Evolutionary conservation across 1,140 invertebrate species (phyloP).

Genomic region (Listronotus bonariensis): DNA sequence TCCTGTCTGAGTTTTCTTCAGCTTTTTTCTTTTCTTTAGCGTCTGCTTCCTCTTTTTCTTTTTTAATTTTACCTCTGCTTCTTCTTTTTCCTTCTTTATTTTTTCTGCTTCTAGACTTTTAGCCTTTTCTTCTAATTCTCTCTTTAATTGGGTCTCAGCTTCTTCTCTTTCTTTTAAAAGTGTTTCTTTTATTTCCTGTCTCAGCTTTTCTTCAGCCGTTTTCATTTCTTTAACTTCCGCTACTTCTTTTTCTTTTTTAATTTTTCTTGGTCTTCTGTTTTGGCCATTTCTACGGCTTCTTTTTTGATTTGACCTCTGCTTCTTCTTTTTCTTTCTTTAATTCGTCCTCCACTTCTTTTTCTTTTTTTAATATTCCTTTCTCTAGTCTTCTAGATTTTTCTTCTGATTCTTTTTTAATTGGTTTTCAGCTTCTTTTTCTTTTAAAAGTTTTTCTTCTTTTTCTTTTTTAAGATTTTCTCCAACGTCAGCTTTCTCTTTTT

Average conservation of each 20-base stretch:
- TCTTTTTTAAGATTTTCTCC: constrained; percentile 8
- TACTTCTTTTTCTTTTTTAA: constrained; percentile 35
- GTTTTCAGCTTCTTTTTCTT: constrained; percentile 25
- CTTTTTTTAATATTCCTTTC: constrained; percentile 1
- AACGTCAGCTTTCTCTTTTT: constrained; percentile 37
- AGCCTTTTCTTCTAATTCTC: constrained; percentile 37
- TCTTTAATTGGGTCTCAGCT: constrained; percentile 37
- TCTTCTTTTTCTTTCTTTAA: constrained; percentile 44
- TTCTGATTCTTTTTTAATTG: constrained; percentile 21
- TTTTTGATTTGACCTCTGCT: constrained; percentile 37
- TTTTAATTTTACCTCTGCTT: constrained; percentile 29
- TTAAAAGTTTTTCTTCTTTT: constrained; percentile 23
- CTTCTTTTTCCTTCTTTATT: constrained; percentile 33
- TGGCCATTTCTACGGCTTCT: constrained; percentile 35
- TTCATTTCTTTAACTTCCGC: constrained; percentile 37
- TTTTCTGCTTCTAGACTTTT: constrained; percentile 37
- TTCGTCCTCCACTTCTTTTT: constrained; percentile 40
- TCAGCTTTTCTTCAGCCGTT: constrained; percentile 38
- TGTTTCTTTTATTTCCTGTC: constrained; percentile 40
- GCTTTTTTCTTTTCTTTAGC: constrained; percentile 34
- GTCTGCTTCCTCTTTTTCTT: constrained; percentile 33
- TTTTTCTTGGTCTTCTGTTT: constrained; percentile 39
- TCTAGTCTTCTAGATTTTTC: neutral
- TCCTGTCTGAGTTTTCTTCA: constrained; percentile 21
- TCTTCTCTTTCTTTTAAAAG: constrained; percentile 39